phyloP scores from a whole-genome alignment of 2,113 vertebrate species.

The Nematolebias whitei region DNA sequence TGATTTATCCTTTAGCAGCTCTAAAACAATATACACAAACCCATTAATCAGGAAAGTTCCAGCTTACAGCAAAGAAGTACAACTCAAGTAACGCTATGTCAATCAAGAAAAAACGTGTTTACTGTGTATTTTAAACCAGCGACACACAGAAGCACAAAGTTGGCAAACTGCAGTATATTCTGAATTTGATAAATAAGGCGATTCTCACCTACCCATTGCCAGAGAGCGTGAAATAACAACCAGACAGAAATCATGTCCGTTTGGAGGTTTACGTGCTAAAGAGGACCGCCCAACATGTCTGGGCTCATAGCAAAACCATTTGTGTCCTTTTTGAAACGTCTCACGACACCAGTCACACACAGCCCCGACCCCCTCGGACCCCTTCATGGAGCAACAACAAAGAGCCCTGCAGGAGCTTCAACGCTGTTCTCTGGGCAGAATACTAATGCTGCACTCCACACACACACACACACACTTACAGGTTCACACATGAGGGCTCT shows the following conservation, averaged over 20 bases:
- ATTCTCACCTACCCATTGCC: slow-evolving; percentile 58
- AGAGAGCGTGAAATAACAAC: slow-evolving; percentile 60
- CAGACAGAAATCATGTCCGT: slow-evolving; percentile 60
- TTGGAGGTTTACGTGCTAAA: slow-evolving; percentile 30
- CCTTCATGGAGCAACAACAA: slow-evolving; percentile 62
- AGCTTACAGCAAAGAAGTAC: not conserved
- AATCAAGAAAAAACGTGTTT: not conserved
- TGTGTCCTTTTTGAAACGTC: slow-evolving; percentile 42
- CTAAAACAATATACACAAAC: not conserved
- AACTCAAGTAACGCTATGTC: not conserved
- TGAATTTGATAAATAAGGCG: slow-evolving; percentile 10
- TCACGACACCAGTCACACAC: slow-evolving; percentile 38
- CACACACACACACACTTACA: slow-evolving; percentile 8
- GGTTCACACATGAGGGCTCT: slow-evolving; percentile 49
- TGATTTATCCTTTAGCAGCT: not conserved
- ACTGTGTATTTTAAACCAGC: not conserved
- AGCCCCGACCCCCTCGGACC: slow-evolving; percentile 38
- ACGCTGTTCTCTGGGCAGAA: slow-evolving; percentile 50
- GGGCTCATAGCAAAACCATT: slow-evolving; percentile 53
- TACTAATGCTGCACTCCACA: slow-evolving; percentile 62
- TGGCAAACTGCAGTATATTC: not conserved
- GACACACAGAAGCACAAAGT: not conserved
- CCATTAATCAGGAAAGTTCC: not conserved
- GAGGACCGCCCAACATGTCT: slow-evolving; percentile 51
- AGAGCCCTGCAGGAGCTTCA: slow-evolving; percentile 42